Evolutionary conservation across 2,113 vertebrate species (phyloP), one percentile per base, ranked within the genome.

Genomic region (Hyperoodon ampullatus): DNA sequence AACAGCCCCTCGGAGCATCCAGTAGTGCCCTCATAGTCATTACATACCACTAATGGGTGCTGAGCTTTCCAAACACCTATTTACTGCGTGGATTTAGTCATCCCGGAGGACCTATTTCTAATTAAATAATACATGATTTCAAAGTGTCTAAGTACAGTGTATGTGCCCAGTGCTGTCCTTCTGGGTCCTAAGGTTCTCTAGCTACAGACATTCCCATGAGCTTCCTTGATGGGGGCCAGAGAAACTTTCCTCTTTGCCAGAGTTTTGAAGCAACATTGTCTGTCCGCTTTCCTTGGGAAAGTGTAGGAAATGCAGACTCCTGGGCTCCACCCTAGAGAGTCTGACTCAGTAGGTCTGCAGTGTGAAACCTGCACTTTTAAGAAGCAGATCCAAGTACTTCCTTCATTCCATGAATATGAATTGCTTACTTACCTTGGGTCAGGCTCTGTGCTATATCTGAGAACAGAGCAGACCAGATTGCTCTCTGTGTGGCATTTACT

Each of bases 11-110:
- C 50, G 3, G 89, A 94, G 91, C 93, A 66, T 39, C 77, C 81
- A 92, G 92, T 81, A 19, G 92, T 10, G 39, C 97, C 96, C 97
- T 97, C 0, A 0, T 16, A 96, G 84, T 97, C 94, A 91, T 98
- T 97, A 97, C 81, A 81, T 94, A 75, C 82, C 82, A 90, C 96
- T 98, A 98, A 98, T 97, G 95, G 95, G 90, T 97, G 96, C 97
- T 82, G 90, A 97, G 96, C 89, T 93, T 97, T 97, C 86, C 85
- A 83, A 97, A 98, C 93, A 71, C 92, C 94, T 98, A 55, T 95
- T 98, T 98, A 97, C 97, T 70, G 86, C 23, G 4, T 98, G 93
- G 92, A 93, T 98, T 97, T 97, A 98, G 97, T 97, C 78, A 90
- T 88, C 98, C 97, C 97, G 78, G 82, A 97, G 97, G 98, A 97